Conservation (phyloP, 1,140 invertebrate species). For the Heliothis virescens region DNA sequence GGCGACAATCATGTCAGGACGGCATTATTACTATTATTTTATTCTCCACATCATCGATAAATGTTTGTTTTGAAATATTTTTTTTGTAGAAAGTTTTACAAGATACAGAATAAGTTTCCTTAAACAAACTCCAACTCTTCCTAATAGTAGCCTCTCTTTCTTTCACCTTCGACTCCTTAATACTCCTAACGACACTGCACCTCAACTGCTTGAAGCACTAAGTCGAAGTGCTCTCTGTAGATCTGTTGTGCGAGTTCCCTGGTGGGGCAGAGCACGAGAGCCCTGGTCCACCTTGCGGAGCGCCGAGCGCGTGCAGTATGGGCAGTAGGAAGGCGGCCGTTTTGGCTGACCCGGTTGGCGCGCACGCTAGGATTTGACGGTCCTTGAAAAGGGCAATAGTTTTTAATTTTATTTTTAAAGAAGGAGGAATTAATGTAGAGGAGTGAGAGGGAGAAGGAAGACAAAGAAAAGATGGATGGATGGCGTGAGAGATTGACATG, state of each 20-base stretch:
- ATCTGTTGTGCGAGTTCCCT: conserved; percentile 97
- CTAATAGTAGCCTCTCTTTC: conserved; percentile 76
- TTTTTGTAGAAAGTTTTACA: neutral
- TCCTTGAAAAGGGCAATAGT: conserved; percentile 87
- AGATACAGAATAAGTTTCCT: neutral
- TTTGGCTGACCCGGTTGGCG: conserved; percentile 96
- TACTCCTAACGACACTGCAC: conserved; percentile 77
- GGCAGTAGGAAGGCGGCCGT: conserved; percentile 95
- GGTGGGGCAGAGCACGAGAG: conserved; percentile 96
- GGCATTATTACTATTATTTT: too few species aligned
- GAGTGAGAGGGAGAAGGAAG: too few species aligned
- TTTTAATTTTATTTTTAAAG: too few species aligned
- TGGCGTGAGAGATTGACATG: too few species aligned
- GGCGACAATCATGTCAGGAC: too few species aligned
- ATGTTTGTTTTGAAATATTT: too few species aligned
- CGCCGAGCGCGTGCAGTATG: conserved; percentile 89
- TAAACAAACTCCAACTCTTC: conserved; percentile 70
- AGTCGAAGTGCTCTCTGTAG: conserved; percentile 92
- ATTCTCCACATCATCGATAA: too few species aligned
- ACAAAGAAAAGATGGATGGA: too few species aligned
- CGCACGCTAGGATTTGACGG: conserved; percentile 96
- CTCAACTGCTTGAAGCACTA: conserved; percentile 90
- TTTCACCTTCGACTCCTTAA: conserved; percentile 85
- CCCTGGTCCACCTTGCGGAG: conserved; percentile 90
- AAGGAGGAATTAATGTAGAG: too few species aligned